A percentile compares a stretch with the other conserved stretches of the same genome.
Conservation (phyloP, 2,113 vertebrate species). For the Eleginops maclovinus region DNA sequence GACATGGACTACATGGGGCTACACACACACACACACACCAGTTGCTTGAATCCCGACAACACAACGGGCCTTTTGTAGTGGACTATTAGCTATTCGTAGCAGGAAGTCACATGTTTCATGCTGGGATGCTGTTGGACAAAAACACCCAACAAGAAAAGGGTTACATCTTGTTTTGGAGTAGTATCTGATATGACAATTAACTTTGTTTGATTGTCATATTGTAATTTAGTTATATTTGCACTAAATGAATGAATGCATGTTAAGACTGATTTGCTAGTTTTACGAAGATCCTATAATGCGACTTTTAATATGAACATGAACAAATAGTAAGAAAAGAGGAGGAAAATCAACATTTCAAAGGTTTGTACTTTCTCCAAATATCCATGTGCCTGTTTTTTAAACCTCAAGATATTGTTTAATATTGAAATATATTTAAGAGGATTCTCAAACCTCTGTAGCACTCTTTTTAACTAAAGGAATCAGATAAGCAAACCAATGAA, state of each 20-base stretch:
- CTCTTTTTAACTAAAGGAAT: no score
- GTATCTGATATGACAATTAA: not conserved
- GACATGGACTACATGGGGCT: constrained; percentile 28
- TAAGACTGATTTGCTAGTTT: not conserved
- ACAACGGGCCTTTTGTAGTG: constrained; percentile 55
- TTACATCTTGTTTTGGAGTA: not conserved
- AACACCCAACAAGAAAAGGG: not conserved
- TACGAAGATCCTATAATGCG: no score
- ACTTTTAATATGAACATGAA: not conserved
- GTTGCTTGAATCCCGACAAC: constrained; percentile 44
- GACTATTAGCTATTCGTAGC: not conserved
- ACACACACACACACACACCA: constrained; percentile 21
- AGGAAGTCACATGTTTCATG: not conserved
- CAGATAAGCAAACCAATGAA: no score
- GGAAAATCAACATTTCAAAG: no score
- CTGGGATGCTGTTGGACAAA: constrained; percentile 3
- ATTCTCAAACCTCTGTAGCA: no score
- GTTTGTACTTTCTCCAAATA: no score
- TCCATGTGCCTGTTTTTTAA: no score
- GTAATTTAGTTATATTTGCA: not conserved
- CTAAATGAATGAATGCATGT: not conserved
- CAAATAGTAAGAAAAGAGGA: no score
- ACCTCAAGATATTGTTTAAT: no score
- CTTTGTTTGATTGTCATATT: not conserved
- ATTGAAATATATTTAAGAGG: no score